Evolutionary conservation across 1,140 invertebrate species (phyloP), one percentile per base, ranked within the genome.

Genomic region (Plodia interpunctella): DNA sequence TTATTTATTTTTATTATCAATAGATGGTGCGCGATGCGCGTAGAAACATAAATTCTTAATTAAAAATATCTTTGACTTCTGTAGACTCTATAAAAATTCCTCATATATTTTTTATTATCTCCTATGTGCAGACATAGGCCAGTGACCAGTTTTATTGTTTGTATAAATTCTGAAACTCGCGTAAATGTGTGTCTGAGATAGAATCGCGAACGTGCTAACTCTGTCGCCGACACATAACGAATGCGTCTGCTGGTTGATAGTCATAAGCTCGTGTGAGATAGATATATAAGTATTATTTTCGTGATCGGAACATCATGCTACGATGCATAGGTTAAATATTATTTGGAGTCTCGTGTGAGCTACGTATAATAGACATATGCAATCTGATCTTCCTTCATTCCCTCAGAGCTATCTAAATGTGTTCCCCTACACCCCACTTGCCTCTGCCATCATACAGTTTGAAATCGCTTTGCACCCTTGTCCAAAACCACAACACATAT

Each of bases 301-400:
- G 51, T 51, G 49, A 20, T 25, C 30, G 20, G 25, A n/a, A 66
- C 69, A 49, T 66, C 50, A 50, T 62, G 51, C 56, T 38, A 54
- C 53, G 68, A 68, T 67, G 67, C 66, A 63, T 70, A 65, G 67
- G 66, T 72, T 68, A 67, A 68, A 55, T 57, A 68, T 68, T 70
- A 54, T 63, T 50, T 57, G 60, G 25, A 78, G 70, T 74, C 63
- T 72, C 62, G 70, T 74, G 80, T 81, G 70, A 80, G 75, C 77
- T 81, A 82, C 72, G 72, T 74, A 59, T 74, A 70, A 79, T 79
- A 79, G 74, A 80, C 75, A 72, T 72, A 73, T 63, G 63, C 51
- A 61, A 73, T 55, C 66, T 15, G 75, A 60, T 68, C 70, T 74
- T 76, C 67, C 72, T 72, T 56, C 63, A 56, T 62, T 63, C 51